Conservation (phyloP, 2,113 vertebrate species). For the Laticauda colubrina region DNA sequence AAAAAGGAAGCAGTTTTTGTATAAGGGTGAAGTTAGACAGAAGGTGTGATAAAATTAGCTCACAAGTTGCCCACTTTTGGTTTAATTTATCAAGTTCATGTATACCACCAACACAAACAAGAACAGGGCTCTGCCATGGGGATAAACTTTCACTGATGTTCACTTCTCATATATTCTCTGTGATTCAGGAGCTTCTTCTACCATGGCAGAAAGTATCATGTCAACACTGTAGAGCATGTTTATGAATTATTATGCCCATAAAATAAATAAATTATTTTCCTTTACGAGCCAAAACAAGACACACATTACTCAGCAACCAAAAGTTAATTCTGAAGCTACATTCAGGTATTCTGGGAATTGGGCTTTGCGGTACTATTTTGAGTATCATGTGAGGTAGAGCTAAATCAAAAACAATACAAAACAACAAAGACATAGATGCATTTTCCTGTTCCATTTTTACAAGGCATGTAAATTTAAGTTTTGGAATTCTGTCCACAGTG, state of each 20-base stretch:
- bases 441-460: background rate
- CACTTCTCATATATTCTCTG: background rate
- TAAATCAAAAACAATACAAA: slow-evolving; percentile 22
- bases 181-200: background rate
- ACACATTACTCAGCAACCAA: background rate
- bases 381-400: slow-evolving; percentile 70
- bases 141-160: background rate
- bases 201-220: background rate
- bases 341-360: slow-evolving; percentile 30
- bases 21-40: background rate
- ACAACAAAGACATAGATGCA: background rate
- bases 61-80: background rate
- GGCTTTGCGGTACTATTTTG: slow-evolving; percentile 44
- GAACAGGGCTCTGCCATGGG: background rate
- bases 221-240: background rate
- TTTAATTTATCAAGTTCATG: background rate
- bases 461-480: slow-evolving; percentile 38
- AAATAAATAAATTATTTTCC: slow-evolving; percentile 4
- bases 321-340: background rate
- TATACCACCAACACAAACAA: background rate
- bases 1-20: background rate
- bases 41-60: background rate
- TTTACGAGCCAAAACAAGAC: slow-evolving; percentile 25
- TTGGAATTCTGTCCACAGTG: slow-evolving; percentile 80
- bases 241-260: background rate